Evolutionary conservation across 2,888 invertebrate genomes (phyloP), one percentile per base, ranked within the genome.

Genomic region (Epirrhoe alternata): DNA sequence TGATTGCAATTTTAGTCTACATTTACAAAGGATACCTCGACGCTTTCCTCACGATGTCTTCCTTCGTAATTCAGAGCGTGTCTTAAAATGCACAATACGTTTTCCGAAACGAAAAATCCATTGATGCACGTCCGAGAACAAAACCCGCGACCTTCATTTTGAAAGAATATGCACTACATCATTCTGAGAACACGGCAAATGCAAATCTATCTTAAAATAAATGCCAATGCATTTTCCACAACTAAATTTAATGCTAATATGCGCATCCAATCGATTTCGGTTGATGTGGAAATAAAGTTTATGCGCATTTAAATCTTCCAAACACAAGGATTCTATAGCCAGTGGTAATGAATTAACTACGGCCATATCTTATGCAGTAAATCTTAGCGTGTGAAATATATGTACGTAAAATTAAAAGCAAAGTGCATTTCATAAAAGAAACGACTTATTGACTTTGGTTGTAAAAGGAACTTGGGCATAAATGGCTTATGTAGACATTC

Each of bases 151-250:
- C 24, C 24, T 24, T 24, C 24, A 24, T 1, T 24, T 3, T 24
- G 24, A 5, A 35, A 35, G 35, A 3, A 8, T 35, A 35, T 35
- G 35, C 35, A 35, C 24, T 3, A 1, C 24, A 1, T 3, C 24
- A 24, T 24, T 24, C 24, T 2, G 24, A 24, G 3, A 24, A 24
- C 24, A 2, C 24, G 24, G 1, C 24, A 24, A 24, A 24, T 35
- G 38, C 16, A 47, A 47, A 47, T 16, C 14, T 24, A 5, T 16
- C 14, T 14, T 7, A 0, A 47, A 12, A 14, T 14, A 14, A 47
- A 42, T 10, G 38, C 14, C 47, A 47, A 14, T 72, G 65, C 70
- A 66, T 24, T 55, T n/a, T 14, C 38, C 38, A 55, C 12, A 42
- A 17, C 55, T 5, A 42, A 5, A 24, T 38, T 55, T 33, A 14